phyloP scores from a whole-genome alignment of 2,797 vertebrate genomes.

The Poeciliopsis gracilis region DNA sequence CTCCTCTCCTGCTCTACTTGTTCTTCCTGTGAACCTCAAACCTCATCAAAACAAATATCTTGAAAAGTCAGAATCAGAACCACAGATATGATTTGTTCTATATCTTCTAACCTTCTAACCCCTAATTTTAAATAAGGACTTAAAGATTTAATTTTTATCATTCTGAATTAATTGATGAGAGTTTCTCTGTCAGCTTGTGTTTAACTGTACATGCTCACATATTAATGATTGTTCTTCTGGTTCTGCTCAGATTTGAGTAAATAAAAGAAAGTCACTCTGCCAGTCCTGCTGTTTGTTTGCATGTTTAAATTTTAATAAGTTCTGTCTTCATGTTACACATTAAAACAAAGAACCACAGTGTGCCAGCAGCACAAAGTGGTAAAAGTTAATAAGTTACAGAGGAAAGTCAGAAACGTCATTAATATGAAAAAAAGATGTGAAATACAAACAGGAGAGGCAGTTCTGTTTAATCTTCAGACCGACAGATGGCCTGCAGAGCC shows the following conservation, averaged over 20 bases:
- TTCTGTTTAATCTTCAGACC: constrained; percentile 72
- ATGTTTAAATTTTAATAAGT: neutral
- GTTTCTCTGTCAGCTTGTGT: neutral
- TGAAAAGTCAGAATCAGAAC: neutral
- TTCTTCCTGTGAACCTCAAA: constrained; percentile 26
- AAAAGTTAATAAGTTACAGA: neutral
- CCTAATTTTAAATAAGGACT: neutral
- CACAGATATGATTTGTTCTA: neutral
- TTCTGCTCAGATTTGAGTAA: neutral
- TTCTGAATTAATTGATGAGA: neutral
- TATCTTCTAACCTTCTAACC: neutral
- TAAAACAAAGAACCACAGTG: neutral
- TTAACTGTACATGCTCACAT: neutral
- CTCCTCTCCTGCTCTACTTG: constrained; percentile 24
- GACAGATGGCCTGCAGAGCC: constrained; percentile 75
- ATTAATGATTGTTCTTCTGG: neutral
- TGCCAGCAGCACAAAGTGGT: neutral
- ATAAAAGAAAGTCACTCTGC: neutral
- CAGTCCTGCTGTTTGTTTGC: neutral
- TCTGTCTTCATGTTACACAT: neutral
- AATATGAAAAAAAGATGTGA: neutral
- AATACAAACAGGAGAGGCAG: neutral
- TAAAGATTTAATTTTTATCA: neutral
- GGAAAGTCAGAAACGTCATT: neutral
- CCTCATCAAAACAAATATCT: neutral